Percentiles rank a stretch among this genome's conserved stretches.
Evolutionary conservation across 2,113 vertebrate genomes (phyloP).

Genomic region (Hassar affinis): DNA sequence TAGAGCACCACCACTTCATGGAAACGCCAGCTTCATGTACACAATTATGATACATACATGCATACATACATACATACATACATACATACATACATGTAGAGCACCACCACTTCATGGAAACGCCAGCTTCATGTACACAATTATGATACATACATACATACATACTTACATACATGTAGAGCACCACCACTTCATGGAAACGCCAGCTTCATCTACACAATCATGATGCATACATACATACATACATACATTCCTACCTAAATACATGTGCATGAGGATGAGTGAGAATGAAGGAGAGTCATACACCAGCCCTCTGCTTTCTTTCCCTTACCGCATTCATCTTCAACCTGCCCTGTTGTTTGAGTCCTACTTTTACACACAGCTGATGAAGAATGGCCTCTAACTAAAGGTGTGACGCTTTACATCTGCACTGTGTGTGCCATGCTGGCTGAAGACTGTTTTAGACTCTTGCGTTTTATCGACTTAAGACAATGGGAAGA

Average conservation of each 20-base stretch:
- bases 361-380: not conserved
- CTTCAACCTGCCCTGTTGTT: not conserved
- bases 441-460: constrained; percentile 17
- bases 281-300: constrained; percentile 3
- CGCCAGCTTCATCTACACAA: not conserved
- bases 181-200: not conserved
- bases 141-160: not conserved
- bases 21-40: constrained; percentile 8
- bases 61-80: not conserved
- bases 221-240: not conserved
- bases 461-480: not conserved
- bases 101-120: not conserved
- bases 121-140: not conserved
- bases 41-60: not conserved
- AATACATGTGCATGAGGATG: not conserved
- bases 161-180: not conserved
- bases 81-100: not conserved
- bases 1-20: too few species aligned
- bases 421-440: not conserved
- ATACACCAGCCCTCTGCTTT: constrained; percentile 8
- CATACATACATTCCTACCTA: not conserved
- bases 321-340: not conserved
- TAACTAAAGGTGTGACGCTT: constrained; percentile 5
- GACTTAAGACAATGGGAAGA: not conserved
- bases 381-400: constrained; percentile 2